phyloP scores from a whole-genome alignment of 2,113 vertebrate genomes.

The Syrmaticus mikado region DNA sequence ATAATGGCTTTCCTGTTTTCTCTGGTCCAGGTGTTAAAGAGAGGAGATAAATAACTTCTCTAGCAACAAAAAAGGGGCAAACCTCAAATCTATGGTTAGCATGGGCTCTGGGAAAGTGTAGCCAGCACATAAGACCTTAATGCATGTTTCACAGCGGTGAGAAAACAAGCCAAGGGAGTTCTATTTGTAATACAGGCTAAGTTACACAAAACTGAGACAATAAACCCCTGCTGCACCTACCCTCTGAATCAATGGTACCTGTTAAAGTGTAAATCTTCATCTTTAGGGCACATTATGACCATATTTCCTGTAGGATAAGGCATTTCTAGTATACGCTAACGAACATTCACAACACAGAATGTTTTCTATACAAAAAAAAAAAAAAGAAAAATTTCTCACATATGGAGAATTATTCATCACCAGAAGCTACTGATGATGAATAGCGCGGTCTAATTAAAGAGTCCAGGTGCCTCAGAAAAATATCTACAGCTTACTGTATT shows the following conservation, averaged over 20 bases:
- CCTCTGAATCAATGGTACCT: not conserved
- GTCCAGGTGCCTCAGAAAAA: not conserved
- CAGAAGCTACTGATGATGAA: not conserved
- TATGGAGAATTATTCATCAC: not conserved
- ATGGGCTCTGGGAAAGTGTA: not conserved
- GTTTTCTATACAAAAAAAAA: not conserved
- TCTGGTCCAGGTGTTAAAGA: not conserved
- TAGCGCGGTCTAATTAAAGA: not conserved
- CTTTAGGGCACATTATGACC: not conserved
- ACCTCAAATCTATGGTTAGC: rapidly evolving
- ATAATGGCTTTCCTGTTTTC: not conserved
- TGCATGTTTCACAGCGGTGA: not conserved
- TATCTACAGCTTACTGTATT: not conserved
- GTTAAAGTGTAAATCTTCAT: rapidly evolving
- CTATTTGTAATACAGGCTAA: not conserved
- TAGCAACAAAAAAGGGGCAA: not conserved
- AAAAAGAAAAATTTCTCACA: rapidly evolving
- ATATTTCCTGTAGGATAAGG: not conserved
- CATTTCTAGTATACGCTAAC: not conserved
- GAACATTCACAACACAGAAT: not conserved
- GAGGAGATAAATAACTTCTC: not conserved
- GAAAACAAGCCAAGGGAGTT: not conserved
- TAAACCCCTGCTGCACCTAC: not conserved
- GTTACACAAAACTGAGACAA: not conserved
- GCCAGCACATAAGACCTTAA: not conserved